Conservation (phyloP, 2,113 vertebrate genomes). For the Indri indri region DNA sequence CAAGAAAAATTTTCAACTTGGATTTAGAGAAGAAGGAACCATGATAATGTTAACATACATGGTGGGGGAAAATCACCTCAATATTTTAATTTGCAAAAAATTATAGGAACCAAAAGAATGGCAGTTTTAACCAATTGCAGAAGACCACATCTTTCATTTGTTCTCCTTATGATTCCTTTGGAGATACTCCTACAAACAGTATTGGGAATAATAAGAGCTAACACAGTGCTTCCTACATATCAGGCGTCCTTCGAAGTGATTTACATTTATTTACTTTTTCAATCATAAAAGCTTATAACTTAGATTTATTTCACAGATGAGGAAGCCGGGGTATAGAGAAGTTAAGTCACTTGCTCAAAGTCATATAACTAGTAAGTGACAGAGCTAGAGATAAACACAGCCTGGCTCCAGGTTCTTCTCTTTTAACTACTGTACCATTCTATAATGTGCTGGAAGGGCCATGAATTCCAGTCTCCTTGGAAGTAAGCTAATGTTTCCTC, state of each 20-base stretch:
- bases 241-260: neutral
- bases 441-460: neutral
- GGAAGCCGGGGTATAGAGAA: neutral
- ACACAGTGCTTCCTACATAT: neutral
- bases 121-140: neutral
- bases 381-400: neutral
- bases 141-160: neutral
- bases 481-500: constrained; percentile 11
- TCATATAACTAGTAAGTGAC: neutral
- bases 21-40: constrained; percentile 21
- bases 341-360: constrained; percentile 21
- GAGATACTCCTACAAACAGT: neutral
- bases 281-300: neutral
- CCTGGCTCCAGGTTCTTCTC: neutral
- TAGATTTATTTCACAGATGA: constrained; percentile 30
- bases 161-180: neutral
- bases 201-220: neutral
- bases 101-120: neutral
- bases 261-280: constrained; percentile 36
- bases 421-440: neutral
- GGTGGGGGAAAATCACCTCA: neutral
- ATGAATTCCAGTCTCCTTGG: neutral
- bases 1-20: constrained; percentile 30
- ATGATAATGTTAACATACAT: neutral
- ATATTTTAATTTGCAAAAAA: constrained; percentile 3